Percentiles rank a stretch among this genome's conserved stretches.
These are phyloP conservation scores for Lithobates pipiens DNA, from an alignment of 2,797 vertebrate genomes.

Conservation along the genomic window DNA sequence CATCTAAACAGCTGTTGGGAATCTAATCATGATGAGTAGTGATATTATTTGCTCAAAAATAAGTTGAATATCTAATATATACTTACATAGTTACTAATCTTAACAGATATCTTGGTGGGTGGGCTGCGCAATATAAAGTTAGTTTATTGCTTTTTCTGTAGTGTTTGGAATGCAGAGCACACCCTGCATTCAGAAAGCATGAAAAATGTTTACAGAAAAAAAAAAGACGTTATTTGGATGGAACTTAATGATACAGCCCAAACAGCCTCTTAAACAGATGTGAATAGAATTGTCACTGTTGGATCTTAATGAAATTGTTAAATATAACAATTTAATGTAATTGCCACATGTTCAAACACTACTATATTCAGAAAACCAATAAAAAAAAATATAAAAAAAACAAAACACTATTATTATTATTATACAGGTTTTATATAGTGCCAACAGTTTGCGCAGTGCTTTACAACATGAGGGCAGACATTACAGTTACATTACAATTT, in stretches of 20 bases:
- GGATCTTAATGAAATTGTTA: neutral
- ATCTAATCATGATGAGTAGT: too few species aligned
- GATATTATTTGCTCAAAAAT: neutral
- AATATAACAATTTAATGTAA: neutral
- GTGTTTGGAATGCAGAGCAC: slow-evolving; percentile 52
- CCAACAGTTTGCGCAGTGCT: too few species aligned
- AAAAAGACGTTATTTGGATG: slow-evolving; percentile 13
- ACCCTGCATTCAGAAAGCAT: slow-evolving; percentile 29
- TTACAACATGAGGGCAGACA: too few species aligned
- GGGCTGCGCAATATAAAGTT: slow-evolving; percentile 33
- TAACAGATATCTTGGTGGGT: slow-evolving; percentile 29
- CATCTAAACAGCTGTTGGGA: too few species aligned
- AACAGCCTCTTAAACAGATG: slow-evolving; percentile 26
- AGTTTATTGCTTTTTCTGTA: slow-evolving; percentile 29
- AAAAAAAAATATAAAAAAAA: too few species aligned
- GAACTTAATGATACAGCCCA: slow-evolving; percentile 8
- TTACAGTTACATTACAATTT: too few species aligned
- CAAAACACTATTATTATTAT: too few species aligned
- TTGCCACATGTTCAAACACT: neutral
- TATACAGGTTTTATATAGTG: too few species aligned
- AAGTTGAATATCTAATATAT: neutral
- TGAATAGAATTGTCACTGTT: slow-evolving; percentile 16
- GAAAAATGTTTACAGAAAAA: slow-evolving; percentile 35
- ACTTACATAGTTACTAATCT: neutral
- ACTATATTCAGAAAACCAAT: too few species aligned